Conservation (phyloP, 2,113 vertebrate species). For the Lanius ludovicianus region DNA sequence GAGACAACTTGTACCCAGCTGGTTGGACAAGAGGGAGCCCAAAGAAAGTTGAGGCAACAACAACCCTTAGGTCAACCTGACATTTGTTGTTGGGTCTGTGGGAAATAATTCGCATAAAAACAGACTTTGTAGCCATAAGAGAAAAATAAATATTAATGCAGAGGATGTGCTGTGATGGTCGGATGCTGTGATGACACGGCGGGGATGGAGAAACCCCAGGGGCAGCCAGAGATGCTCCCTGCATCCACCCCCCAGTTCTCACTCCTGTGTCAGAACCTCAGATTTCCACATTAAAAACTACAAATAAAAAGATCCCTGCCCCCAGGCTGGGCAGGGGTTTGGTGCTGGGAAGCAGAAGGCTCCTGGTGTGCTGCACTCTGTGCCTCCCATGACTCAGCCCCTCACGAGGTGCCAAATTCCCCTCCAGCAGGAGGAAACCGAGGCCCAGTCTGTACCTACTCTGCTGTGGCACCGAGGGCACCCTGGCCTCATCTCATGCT, state of each 20-base stretch:
- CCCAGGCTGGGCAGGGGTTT: background rate
- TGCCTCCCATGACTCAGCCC: background rate
- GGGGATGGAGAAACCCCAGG: background rate
- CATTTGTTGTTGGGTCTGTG: conserved; percentile 22
- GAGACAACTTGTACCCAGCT: conserved; percentile 37
- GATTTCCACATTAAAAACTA: background rate
- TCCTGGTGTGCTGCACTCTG: rapidly evolving
- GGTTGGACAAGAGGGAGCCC: background rate
- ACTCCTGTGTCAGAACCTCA: rapidly evolving
- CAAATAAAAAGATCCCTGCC: too few relatives aligned
- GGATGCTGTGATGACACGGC: rapidly evolving
- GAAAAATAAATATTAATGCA: background rate
- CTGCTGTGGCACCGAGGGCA: background rate
- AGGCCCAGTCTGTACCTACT: background rate
- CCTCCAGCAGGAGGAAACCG: background rate
- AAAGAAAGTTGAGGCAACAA: background rate
- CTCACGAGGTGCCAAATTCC: background rate
- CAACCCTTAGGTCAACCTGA: conserved; percentile 40
- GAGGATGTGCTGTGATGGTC: background rate
- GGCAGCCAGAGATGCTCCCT: background rate
- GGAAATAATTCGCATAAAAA: background rate
- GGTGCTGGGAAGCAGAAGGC: background rate
- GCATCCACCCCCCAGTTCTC: background rate
- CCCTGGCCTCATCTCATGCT: background rate
- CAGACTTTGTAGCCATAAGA: background rate